Base-by-base conservation (phyloP, 2,888 invertebrate species). In the Microplitis deprimator region DNA sequence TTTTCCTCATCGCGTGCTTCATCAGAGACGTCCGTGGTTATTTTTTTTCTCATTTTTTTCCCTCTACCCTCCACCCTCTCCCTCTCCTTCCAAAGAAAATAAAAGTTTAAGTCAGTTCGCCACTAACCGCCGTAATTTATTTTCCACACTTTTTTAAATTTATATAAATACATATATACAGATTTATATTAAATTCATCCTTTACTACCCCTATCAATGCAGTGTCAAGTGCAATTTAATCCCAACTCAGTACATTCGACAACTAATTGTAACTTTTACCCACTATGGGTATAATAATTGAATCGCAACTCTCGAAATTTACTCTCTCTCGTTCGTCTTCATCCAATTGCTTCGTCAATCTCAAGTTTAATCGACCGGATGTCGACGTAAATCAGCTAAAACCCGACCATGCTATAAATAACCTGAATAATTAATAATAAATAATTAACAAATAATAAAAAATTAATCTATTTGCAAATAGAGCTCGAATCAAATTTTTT, bases 301-400 rank as follows among this genome's bases (percentile, higher is more conserved):
- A 50, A 50, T 50, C 50, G 50, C 50, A 50, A 50, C 29, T 62
- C 64, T 62, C 16, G 40, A 69, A 72, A 76, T 60, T 73, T 50
- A 6, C 61, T 40, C 50, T 72, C 50, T 72, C 69, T 39, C 68
- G 68, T 62, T 71, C 60, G 29, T 71, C 41, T 68, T 17, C 59
- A 59, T 68, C 50, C 77, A 74, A 81, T 79, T 76, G 79, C 69
- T 78, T 78, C 79, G 77, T 78, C 80, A 79, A 81, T 81, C 78
- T 75, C 78, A 40, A 75, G 68, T 77, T 71, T 78, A 79, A 81
- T 79, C 80, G 78, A 76, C 73, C 79, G 79, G 75, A 71, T 75
- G 78, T 75, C 68, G 40, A 17, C 78, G 10, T n/a, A 50, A 39
- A 7, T 38, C 29, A 72, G 50, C 59, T 17, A 17, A 50, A 17